Conservation (phyloP, 2,888 invertebrate species). For the Polydrusus cervinus region DNA sequence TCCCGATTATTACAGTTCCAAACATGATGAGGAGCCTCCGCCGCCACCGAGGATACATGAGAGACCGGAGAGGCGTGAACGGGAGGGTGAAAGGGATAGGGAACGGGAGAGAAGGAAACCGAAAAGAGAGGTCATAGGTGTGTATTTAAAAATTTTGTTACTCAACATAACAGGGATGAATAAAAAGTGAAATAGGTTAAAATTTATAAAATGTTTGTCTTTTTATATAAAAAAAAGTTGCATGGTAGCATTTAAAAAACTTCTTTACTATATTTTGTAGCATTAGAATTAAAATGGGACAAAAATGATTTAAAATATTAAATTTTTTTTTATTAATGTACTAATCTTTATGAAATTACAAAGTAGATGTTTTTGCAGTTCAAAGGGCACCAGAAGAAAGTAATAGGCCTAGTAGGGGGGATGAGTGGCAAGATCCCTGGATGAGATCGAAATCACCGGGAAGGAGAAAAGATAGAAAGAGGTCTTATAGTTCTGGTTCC, state of each 20-base stretch:
- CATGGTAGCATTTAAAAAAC: no score
- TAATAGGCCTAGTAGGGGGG: conserved; percentile 74
- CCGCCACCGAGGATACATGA: conserved; percentile 54
- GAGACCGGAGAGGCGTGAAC: conserved; percentile 31
- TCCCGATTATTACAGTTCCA: conserved; percentile 72
- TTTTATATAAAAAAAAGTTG: no score
- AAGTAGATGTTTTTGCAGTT: conserved; percentile 77
- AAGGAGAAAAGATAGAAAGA: conserved; percentile 73
- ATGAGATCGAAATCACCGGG: conserved; percentile 84
- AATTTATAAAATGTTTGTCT: no score
- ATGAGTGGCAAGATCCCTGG: conserved; percentile 98
- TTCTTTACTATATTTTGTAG: no score
- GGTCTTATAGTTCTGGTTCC: conserved; percentile 83
- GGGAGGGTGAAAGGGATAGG: conserved; percentile 41
- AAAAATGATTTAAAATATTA: no score
- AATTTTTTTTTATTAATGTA: no score
- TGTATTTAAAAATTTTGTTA: neutral
- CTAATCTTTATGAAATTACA: no score
- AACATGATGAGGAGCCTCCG: conserved; percentile 72
- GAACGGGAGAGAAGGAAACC: conserved; percentile 62
- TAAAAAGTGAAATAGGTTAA: no score
- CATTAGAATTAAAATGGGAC: no score
- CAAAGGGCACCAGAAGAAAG: conserved; percentile 74
- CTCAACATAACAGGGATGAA: no score
- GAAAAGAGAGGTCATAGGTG: conserved; percentile 68